Conservation (phyloP, 2,797 vertebrate species). For the Sebastes itinus region DNA sequence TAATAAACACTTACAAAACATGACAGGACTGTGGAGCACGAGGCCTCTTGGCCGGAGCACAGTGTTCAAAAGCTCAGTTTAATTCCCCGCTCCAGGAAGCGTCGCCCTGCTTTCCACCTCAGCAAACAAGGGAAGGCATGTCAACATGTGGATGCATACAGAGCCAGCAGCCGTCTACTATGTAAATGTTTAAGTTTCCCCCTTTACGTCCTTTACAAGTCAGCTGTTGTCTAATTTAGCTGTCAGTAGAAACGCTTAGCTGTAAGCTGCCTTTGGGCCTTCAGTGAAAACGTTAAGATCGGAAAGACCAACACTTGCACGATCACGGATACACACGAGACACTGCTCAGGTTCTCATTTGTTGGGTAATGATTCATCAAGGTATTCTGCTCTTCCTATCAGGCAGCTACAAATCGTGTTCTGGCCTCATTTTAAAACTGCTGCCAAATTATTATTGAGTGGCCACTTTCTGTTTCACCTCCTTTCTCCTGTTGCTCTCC, state of each 20-base stretch:
- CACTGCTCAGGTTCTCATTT: constrained; percentile 14
- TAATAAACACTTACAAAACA: constrained; percentile 77
- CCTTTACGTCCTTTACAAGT: background rate
- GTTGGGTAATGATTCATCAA: constrained; percentile 45
- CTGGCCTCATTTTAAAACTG: constrained; percentile 38
- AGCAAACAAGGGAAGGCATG: constrained; percentile 50
- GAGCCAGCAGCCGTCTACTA: constrained; percentile 8
- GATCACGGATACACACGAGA: background rate
- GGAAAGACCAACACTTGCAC: background rate
- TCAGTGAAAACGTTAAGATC: background rate
- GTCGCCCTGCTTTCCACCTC: constrained; percentile 34
- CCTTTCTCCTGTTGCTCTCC: constrained; percentile 1
- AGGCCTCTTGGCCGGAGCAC: constrained; percentile 52
- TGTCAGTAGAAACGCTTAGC: background rate
- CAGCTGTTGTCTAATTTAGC: constrained; percentile 1
- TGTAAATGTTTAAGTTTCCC: constrained; percentile 27
- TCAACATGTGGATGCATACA: constrained; percentile 27
- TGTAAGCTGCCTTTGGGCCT: background rate
- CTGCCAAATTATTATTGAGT: constrained; percentile 62
- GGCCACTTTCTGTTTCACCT: constrained; percentile 51
- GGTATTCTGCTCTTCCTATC: constrained; percentile 2
- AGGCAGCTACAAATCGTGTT: constrained; percentile 17
- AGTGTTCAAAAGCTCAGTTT: constrained; percentile 26
- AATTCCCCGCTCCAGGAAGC: constrained; percentile 38
- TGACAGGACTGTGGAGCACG: constrained; percentile 50